Conservation (phyloP, 2,888 invertebrate species). For the Meta bourneti region DNA sequence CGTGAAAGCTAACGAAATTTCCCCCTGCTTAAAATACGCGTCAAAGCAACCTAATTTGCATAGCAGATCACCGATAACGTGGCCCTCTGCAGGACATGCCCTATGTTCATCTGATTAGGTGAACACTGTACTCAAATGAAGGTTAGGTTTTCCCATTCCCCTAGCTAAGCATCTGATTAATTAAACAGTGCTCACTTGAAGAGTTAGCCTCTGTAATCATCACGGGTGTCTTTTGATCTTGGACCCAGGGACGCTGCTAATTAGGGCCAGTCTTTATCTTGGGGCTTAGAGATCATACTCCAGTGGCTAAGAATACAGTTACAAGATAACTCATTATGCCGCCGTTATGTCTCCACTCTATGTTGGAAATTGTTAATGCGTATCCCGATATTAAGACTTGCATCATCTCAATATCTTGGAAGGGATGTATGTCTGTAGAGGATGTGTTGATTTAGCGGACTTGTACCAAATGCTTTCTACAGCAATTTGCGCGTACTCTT, state of each 20-base stretch:
- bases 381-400: slow-evolving; percentile 36
- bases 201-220: slow-evolving; percentile 69
- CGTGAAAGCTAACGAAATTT: slow-evolving; percentile 61
- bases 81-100: slow-evolving; percentile 30
- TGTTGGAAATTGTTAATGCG: slow-evolving; percentile 53
- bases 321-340: slow-evolving; percentile 58
- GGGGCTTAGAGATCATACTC: slow-evolving; percentile 51
- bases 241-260: slow-evolving; percentile 37
- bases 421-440: not conserved
- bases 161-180: slow-evolving; percentile 69
- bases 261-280: slow-evolving; percentile 70
- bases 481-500: not conserved
- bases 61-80: slow-evolving; percentile 67
- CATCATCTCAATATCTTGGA: not conserved
- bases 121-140: slow-evolving; percentile 67
- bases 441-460: slow-evolving; percentile 16
- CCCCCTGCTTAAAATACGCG: slow-evolving; percentile 55
- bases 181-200: slow-evolving; percentile 70
- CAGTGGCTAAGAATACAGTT: slow-evolving; percentile 54
- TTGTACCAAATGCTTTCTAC: not conserved
- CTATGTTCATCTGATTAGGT: slow-evolving; percentile 70
- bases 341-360: slow-evolving; percentile 17
- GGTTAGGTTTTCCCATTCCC: slow-evolving; percentile 49
- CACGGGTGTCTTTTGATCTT: slow-evolving; percentile 74
- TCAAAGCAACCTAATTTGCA: slow-evolving; percentile 68